phyloP scores from a whole-genome alignment of 2,113 vertebrate genomes.

The Chiloscyllium plagiosum region DNA sequence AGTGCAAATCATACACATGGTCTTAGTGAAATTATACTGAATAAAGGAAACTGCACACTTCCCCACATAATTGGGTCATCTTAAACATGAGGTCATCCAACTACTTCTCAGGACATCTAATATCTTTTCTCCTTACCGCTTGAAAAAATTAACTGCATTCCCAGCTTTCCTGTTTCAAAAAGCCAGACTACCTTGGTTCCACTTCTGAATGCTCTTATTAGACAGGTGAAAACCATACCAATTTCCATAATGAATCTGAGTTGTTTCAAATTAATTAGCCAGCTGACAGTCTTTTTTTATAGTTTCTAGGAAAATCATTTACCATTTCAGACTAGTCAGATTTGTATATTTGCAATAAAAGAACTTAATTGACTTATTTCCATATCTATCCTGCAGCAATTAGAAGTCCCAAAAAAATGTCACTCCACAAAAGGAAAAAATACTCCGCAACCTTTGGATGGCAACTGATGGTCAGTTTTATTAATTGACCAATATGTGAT shows the following conservation, averaged over 20 bases:
- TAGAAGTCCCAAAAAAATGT: background rate
- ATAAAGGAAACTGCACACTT: background rate
- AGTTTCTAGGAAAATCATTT: background rate
- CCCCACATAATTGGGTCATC: background rate
- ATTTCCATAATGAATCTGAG: background rate
- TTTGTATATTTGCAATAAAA: background rate
- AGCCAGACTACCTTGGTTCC: background rate
- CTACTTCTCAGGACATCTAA: background rate
- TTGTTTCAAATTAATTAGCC: background rate
- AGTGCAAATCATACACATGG: background rate
- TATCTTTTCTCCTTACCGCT: background rate
- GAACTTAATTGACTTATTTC: background rate
- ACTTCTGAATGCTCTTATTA: background rate
- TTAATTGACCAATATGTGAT: background rate
- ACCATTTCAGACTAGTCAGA: background rate
- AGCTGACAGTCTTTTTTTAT: background rate
- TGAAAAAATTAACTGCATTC: background rate
- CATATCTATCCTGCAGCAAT: background rate
- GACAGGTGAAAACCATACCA: background rate
- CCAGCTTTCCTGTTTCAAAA: background rate
- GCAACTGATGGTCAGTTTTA: background rate
- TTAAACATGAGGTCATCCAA: background rate
- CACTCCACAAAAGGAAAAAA: background rate
- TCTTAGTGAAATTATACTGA: background rate
- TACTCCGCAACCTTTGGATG: background rate